Evolutionary conservation across 2,888 invertebrate species (phyloP), one percentile per base, ranked within the genome.

Genomic region (Pandemis cinnamomeana): DNA sequence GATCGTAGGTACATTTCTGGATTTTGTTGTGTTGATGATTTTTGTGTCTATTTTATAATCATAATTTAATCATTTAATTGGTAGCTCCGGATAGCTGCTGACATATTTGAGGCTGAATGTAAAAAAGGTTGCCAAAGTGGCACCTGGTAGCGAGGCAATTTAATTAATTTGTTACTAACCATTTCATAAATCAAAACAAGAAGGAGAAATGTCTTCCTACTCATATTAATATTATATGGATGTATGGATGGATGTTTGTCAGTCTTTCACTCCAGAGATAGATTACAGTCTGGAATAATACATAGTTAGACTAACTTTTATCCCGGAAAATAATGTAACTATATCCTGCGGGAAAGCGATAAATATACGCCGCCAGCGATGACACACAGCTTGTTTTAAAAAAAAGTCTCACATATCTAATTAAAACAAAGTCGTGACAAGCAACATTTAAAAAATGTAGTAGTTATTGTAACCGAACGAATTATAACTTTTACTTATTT

Each of bases 401-500:
- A 5, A 58, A 10, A 27, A 58, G 20, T 11, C 58, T 10, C 27
- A 27, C 58, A 55, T 55, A 58, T 36, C 11, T 3, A 27, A 27
- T 58, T 27, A 58, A 58, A 58, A 8, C 11, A 58, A 58, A 27
- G 20, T 55, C 27, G 20, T 55, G 58, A 58, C 27, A 58, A 58
- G 42, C 42, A 44, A 27, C 64, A 42, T 60, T 61, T 67, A 36
- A 41, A 46, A 74, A 74, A 74, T 67, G 67, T 71, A 74, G 67
- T 71, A 71, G 70, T 74, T 71, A 71, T 71, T 71, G 62, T 71
- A 71, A 71, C 74, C 41, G 61, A 71, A 74, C 74, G 62, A 74
- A 74, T 74, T 80, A 84, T 78, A 78, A 78, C 78, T 79, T 81
- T 80, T 80, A 81, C 82, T 84, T 83, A 76, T 82, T 78, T 84